phyloP scores from a whole-genome alignment of 2,797 vertebrate species.

The Loriculus beryllinus region DNA sequence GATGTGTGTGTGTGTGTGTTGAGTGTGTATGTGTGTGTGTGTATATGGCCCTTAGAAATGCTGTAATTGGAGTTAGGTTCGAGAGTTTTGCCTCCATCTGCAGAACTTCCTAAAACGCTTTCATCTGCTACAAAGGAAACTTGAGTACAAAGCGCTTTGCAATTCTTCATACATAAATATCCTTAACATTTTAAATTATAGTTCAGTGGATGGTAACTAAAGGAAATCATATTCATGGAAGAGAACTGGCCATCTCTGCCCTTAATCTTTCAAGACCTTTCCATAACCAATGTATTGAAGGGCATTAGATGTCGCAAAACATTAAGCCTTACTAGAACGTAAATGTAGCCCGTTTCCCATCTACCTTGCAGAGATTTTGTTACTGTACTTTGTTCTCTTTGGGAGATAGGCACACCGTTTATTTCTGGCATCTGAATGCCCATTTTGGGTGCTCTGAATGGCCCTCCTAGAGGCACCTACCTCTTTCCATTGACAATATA shows the following conservation, averaged over 20 bases:
- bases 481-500: slow-evolving; percentile 55
- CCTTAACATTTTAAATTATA: slow-evolving; percentile 22
- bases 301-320: slow-evolving; percentile 38
- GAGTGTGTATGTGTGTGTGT: slow-evolving; percentile 62
- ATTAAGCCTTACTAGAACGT: slow-evolving; percentile 55
- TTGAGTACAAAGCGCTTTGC: slow-evolving; percentile 46
- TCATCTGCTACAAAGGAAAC: slow-evolving; percentile 52
- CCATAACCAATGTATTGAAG: neutral
- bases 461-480: slow-evolving; percentile 65
- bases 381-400: slow-evolving; percentile 26
- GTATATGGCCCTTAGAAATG: slow-evolving; percentile 71
- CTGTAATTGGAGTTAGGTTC: slow-evolving; percentile 76
- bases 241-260: slow-evolving; percentile 59
- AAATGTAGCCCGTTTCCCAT: slow-evolving; percentile 44
- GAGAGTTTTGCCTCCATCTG: slow-evolving; percentile 72
- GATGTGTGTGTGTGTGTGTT: slow-evolving; percentile 54
- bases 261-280: slow-evolving; percentile 49
- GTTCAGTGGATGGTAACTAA: slow-evolving; percentile 42
- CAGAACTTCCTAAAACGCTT: slow-evolving; percentile 62
- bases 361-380: slow-evolving; percentile 20
- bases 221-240: slow-evolving; percentile 7
- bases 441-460: slow-evolving; percentile 39
- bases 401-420: slow-evolving; percentile 43
- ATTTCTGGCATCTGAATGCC: slow-evolving; percentile 55
- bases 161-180: slow-evolving; percentile 23